phyloP scores from a whole-genome alignment of 30 jellyfish, hydroid and myxozoan genomes.

The Chrysaora quinquecirrha region DNA sequence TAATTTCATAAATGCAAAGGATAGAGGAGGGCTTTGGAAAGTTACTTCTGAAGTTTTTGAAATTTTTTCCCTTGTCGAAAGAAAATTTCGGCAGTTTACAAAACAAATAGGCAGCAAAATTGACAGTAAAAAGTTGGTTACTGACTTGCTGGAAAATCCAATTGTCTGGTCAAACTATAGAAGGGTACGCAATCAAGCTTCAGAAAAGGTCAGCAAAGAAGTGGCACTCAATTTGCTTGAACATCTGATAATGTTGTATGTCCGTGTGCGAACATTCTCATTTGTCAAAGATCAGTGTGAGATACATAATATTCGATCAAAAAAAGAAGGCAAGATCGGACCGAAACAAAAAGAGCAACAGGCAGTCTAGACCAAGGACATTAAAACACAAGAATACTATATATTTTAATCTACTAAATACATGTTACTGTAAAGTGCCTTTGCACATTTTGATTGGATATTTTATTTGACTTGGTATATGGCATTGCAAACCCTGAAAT shows the following conservation, averaged over 20 bases:
- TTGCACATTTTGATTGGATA: no score
- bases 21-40: slow-evolving; percentile 66
- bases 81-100: slow-evolving; percentile 34
- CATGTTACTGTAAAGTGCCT: no score
- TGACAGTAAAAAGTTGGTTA: slow-evolving; percentile 46
- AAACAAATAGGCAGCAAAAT: slow-evolving; percentile 6
- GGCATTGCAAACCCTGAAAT: no score
- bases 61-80: slow-evolving; percentile 40
- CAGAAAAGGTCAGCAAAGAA: no score
- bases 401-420: no score
- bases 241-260: slow-evolving; percentile 7
- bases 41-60: slow-evolving; percentile 24
- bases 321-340: slow-evolving; percentile 26
- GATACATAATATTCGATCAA: slow-evolving; percentile 17
- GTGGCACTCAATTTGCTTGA: slow-evolving; percentile 5
- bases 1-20: background rate
- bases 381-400: no score
- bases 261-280: slow-evolving; percentile 47
- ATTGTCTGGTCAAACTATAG: slow-evolving; percentile 3
- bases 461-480: no score
- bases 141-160: slow-evolving; percentile 36
- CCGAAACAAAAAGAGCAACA: slow-evolving; percentile 24
- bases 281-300: slow-evolving; percentile 50
- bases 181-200: slow-evolving; percentile 10
- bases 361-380: no score